Evolutionary conservation across 2,888 invertebrate species (phyloP), one percentile per base, ranked within the genome.

Genomic region (Protodeltote pygarga): DNA sequence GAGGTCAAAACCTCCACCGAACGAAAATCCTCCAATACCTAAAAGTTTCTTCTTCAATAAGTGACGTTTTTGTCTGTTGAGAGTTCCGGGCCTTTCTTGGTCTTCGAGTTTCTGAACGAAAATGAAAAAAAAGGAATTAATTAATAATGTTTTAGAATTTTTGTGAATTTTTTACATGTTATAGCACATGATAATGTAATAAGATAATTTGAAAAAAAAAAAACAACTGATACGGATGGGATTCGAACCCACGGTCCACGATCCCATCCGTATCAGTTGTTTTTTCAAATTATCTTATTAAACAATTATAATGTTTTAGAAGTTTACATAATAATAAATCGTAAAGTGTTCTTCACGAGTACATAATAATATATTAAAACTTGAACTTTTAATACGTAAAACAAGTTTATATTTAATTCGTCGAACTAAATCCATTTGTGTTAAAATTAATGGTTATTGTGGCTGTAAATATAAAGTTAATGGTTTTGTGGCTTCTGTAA

Each of bases 31-130:
- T 14, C 71, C 55, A 1, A 40, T 51, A 35, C 79, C 75, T 15
- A 83, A 47, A 1, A 82, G 34, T 15, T 73, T 65, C 23, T 77
- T 75, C 48, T 71, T 72, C 31, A 73, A 59, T 8, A 83, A 58
- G 23, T 79, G 79, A 2, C 90, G 79, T 54, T 85, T 89, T 53
- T 88, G 82, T 35, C 89, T 77, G 53, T 81, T 87, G 11, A 61
- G 67, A 1, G 31, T 50, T 34, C 25, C 58, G 50, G 69, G 50
- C 28, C 61, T 65, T n/a, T 69, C 72, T 71, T 90, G 90, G 16
- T 91, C 89, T 78, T 90, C 87, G 31, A 90, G 73, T 83, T 84
- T 90, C 91, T 91, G 75, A n/a, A n/a, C 34, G n/a, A 25, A 63
- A 45, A 44, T 58, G 3, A 38, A 51, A 41, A 5, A 2, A 16